A percentile compares a stretch with the other conserved stretches of the same genome.
Conservation (phyloP, 23 tunicate species). For the Diplosoma virens region DNA sequence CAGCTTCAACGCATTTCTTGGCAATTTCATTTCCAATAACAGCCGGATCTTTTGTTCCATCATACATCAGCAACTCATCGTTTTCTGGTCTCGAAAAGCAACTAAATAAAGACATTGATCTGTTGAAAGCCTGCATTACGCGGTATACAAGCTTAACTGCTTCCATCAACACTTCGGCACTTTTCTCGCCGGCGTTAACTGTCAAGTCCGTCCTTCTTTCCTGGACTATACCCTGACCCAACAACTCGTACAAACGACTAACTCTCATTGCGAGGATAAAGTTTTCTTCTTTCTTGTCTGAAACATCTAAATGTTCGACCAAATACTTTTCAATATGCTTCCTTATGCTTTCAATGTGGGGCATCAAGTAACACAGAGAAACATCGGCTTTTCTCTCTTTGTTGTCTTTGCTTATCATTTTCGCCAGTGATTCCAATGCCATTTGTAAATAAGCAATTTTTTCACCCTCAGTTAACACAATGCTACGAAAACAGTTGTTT, state of each 20-base stretch:
- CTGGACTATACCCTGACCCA: slow-evolving; percentile 59
- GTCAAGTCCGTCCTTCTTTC: slow-evolving; percentile 1
- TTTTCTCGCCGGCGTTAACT: not conserved
- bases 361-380: not conserved
- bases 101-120: not conserved
- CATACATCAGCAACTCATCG: not conserved
- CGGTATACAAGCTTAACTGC: slow-evolving; percentile 36
- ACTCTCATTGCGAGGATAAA: slow-evolving; percentile 33
- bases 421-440: not conserved
- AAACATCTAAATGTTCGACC: not conserved
- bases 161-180: slow-evolving; percentile 29
- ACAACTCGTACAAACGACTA: slow-evolving; percentile 38
- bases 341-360: not conserved
- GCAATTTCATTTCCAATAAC: not conserved
- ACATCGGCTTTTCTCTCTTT: slow-evolving; percentile 13
- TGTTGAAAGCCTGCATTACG: slow-evolving; percentile 8
- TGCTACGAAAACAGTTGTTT: not conserved
- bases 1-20: not conserved
- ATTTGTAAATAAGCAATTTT: not conserved
- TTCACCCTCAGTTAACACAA: not conserved
- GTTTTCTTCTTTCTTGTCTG: slow-evolving; percentile 1
- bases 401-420: slow-evolving; percentile 25
- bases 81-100: not conserved
- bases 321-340: not conserved
- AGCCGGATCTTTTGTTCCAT: not conserved